These are phyloP conservation scores for Wiebesia pumilae DNA, from an alignment of 1,140 invertebrate species.

Conservation along the genomic window DNA sequence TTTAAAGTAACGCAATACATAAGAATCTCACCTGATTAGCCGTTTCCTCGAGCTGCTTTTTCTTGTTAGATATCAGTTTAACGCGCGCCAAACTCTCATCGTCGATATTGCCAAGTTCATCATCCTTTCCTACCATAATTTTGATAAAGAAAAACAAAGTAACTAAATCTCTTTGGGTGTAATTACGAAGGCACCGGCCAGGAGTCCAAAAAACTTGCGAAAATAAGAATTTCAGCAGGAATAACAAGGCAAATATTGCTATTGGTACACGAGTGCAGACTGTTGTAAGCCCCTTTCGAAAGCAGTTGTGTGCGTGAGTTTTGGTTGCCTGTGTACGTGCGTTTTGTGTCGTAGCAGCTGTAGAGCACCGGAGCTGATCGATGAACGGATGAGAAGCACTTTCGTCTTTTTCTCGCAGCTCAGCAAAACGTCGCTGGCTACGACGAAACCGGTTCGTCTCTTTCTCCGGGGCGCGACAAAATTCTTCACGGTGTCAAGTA, in stretches of 20 bases:
- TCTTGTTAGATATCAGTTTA: constrained; percentile 66
- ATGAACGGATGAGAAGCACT: constrained; percentile 9
- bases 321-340: not conserved
- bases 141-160: not conserved
- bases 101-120: constrained; percentile 32
- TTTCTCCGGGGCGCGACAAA: not conserved
- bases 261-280: not conserved
- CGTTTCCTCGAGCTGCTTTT: constrained; percentile 62
- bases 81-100: constrained; percentile 60
- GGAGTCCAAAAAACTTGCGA: not conserved
- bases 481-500: not conserved
- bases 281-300: not conserved
- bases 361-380: not conserved
- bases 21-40: constrained; percentile 60
- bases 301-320: not conserved
- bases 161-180: not conserved
- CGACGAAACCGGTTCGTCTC: not conserved
- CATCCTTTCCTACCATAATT: constrained; percentile 48
- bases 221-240: not conserved
- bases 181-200: not conserved
- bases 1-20: not conserved
- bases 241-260: not conserved
- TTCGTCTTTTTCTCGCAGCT: not conserved
- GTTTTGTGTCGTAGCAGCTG: constrained; percentile 24
- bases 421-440: not conserved